A percentile compares a stretch with the other conserved stretches of the same genome.
Conservation (phyloP, 2,888 invertebrate genomes). For the Campoplex nolae region DNA sequence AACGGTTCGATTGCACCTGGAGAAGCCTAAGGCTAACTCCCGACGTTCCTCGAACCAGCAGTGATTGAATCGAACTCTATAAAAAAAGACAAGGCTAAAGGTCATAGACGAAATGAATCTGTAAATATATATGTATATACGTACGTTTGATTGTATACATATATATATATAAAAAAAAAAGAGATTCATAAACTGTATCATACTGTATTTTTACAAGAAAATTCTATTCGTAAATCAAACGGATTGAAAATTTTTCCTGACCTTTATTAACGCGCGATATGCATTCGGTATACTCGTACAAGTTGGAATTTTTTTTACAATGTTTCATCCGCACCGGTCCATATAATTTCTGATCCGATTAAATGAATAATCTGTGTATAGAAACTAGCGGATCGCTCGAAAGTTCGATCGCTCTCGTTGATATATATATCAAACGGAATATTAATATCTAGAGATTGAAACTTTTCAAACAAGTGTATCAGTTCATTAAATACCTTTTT, state of each 20-base stretch:
- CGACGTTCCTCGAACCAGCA: conserved; percentile 49
- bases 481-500: conserved; percentile 1
- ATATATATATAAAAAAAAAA: not conserved
- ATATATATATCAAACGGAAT: not conserved
- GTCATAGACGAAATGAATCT: conserved; percentile 53
- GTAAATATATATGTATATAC: not conserved
- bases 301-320: not conserved
- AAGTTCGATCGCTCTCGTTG: not conserved
- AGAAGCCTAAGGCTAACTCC: conserved; percentile 62
- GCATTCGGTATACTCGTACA: not conserved
- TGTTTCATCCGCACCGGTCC: not conserved
- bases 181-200: conserved; percentile 26
- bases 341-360: not conserved
- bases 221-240: conserved; percentile 14
- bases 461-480: not conserved
- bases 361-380: not conserved
- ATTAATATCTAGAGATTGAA: not conserved
- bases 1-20: conserved; percentile 63
- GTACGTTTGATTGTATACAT: not conserved
- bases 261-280: not conserved
- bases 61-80: conserved; percentile 64
- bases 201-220: not conserved
- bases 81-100: conserved; percentile 60
- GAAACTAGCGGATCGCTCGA: not conserved
- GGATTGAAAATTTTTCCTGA: not conserved